Conservation (phyloP, 1,140 invertebrate genomes). For the Cephus cinctus region DNA sequence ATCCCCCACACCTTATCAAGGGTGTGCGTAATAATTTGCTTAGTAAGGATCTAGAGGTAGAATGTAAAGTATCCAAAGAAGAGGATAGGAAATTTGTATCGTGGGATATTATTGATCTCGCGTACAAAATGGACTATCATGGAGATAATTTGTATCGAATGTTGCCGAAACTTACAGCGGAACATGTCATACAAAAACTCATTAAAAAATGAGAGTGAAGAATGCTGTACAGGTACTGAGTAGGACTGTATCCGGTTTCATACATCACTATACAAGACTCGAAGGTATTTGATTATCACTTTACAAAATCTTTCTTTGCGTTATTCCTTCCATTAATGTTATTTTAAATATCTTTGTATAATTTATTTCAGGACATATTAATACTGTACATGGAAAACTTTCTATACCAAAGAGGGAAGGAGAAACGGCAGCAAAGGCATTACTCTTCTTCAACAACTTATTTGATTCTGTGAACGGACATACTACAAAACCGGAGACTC, state of each 20-base stretch:
- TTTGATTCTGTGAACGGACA: conserved; percentile 16
- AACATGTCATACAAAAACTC: conserved; percentile 11
- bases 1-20: too few relatives aligned
- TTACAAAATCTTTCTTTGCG: too few relatives aligned
- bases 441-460: conserved; percentile 14
- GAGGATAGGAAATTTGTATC: conserved; percentile 13
- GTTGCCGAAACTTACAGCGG: conserved; percentile 17
- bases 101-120: conserved; percentile 14
- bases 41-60: conserved; percentile 17
- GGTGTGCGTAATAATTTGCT: too few relatives aligned
- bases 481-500: conserved; percentile 13
- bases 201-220: conserved; percentile 14
- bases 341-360: too few relatives aligned
- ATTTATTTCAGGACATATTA: too few relatives aligned
- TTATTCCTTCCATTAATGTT: too few relatives aligned
- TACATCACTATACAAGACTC: conserved; percentile 16
- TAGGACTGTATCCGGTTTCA: conserved; percentile 14
- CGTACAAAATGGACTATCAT: conserved; percentile 15
- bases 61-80: background rate
- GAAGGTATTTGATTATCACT: conserved; percentile 13
- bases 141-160: conserved; percentile 11
- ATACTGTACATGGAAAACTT: too few relatives aligned
- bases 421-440: conserved; percentile 11
- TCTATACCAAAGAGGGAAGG: conserved; percentile 11
- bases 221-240: conserved; percentile 11